Evolutionary conservation across 2,888 invertebrate species (phyloP).

Genomic region (Ochropleura leucogaster): DNA sequence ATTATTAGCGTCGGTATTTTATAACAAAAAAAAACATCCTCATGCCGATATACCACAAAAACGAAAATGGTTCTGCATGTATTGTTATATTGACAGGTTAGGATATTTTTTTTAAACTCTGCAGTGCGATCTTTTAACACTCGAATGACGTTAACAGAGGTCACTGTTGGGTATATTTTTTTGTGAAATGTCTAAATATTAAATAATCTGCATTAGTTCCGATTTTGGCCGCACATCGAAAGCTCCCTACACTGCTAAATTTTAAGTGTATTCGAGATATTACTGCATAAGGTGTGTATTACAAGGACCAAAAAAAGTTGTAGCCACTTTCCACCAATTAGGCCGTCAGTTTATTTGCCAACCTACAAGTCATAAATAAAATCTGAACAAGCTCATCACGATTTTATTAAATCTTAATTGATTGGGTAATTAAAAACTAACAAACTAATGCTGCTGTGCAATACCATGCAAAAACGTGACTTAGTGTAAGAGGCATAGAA

Average conservation of each 20-base stretch:
- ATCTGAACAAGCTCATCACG: slow-evolving; percentile 48
- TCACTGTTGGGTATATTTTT: not conserved
- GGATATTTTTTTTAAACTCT: not conserved
- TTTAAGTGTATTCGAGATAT: not conserved
- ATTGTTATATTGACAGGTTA: not conserved
- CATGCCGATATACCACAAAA: slow-evolving; percentile 1
- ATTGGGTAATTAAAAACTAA: slow-evolving; percentile 54
- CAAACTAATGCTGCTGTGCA: slow-evolving; percentile 44
- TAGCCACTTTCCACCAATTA: slow-evolving; percentile 15
- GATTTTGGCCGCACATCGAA: not conserved
- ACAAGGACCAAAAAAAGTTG: not conserved
- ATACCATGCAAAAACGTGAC: slow-evolving; percentile 52
- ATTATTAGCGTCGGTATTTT: slow-evolving; percentile 20
- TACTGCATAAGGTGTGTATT: not conserved
- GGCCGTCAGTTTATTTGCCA: slow-evolving; percentile 24
- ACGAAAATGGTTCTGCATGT: slow-evolving; percentile 41
- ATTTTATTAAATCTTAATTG: slow-evolving; percentile 52
- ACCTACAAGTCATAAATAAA: slow-evolving; percentile 26
- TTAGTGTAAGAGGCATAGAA: not conserved
- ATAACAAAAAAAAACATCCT: slow-evolving; percentile 28
- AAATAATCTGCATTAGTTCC: not conserved
- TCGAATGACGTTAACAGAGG: not conserved
- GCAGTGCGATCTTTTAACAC: not conserved
- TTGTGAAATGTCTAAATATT: not conserved
- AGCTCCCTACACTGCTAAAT: not conserved